Conservation (phyloP, 2,888 invertebrate genomes). For the Nemotelus nigrinus region DNA sequence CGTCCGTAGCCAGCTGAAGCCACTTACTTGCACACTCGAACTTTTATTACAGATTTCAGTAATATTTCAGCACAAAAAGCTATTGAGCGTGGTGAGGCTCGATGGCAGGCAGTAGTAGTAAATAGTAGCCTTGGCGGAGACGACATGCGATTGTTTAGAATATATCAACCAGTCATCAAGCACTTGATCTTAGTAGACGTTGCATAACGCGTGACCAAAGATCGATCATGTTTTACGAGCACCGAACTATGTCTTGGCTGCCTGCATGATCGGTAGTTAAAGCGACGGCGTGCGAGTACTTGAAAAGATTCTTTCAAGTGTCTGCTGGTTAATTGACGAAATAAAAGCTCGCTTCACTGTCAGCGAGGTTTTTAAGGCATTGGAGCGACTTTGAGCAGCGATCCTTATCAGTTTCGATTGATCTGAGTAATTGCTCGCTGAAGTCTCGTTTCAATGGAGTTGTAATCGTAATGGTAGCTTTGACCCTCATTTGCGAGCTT, state of each 20-base stretch:
- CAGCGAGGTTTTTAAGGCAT: not conserved
- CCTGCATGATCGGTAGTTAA: not conserved
- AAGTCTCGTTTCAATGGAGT: not conserved
- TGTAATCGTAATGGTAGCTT: not conserved
- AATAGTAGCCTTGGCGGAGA: not conserved
- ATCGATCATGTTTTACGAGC: slow-evolving; percentile 25
- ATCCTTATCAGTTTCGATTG: not conserved
- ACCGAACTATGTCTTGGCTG: not conserved
- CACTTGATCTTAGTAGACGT: not conserved
- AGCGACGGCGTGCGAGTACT: not conserved
- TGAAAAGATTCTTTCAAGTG: not conserved
- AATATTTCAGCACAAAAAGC: no score
- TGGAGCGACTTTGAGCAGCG: not conserved
- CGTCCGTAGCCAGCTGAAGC: no score
- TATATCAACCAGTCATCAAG: slow-evolving; percentile 9
- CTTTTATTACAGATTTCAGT: no score
- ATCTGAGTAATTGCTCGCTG: not conserved
- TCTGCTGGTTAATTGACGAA: not conserved
- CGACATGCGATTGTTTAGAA: not conserved
- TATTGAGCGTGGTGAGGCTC: no score
- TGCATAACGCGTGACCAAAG: slow-evolving; percentile 23
- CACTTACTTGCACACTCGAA: no score
- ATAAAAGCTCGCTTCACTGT: not conserved
- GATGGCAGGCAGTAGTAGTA: no score
- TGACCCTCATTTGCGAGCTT: not conserved